Evolutionary conservation across 2,888 invertebrate species (phyloP).

Genomic region (Plagiodera versicolora): DNA sequence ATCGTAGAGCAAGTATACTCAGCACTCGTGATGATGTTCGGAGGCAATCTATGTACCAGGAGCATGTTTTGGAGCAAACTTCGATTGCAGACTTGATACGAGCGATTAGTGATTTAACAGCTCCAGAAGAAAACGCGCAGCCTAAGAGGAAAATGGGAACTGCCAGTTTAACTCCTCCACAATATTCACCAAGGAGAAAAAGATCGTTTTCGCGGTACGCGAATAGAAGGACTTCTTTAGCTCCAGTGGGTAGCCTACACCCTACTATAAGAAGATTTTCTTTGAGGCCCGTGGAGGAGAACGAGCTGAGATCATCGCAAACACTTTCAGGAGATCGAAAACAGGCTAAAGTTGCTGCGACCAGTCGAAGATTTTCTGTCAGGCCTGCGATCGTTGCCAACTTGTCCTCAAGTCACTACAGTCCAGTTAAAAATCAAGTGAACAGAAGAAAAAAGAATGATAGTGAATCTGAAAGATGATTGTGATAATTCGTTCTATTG

Average conservation of each 20-base stretch:
- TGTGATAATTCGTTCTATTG: not conserved
- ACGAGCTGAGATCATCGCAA: slow-evolving; percentile 30
- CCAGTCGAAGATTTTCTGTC: slow-evolving; percentile 26
- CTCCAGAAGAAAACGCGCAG: slow-evolving; percentile 41
- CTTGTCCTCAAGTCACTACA: not conserved
- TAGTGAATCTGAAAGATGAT: not conserved
- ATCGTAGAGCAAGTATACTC: slow-evolving; percentile 56
- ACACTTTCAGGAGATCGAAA: slow-evolving; percentile 27
- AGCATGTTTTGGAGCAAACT: slow-evolving; percentile 75
- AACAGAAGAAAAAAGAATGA: slow-evolving; percentile 12
- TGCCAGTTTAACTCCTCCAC: slow-evolving; percentile 50
- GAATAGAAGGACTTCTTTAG: slow-evolving; percentile 41
- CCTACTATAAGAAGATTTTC: slow-evolving; percentile 39
- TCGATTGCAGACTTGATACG: slow-evolving; percentile 80
- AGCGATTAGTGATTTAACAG: slow-evolving; percentile 69
- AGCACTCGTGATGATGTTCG: slow-evolving; percentile 33
- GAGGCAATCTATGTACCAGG: slow-evolving; percentile 50
- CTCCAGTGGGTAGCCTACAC: slow-evolving; percentile 24
- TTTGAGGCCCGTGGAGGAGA: slow-evolving; percentile 42
- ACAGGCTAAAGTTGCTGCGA: slow-evolving; percentile 7
- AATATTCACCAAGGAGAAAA: slow-evolving; percentile 28
- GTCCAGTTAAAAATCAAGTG: slow-evolving; percentile 18
- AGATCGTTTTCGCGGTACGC: slow-evolving; percentile 31
- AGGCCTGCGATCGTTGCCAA: slow-evolving; percentile 11
- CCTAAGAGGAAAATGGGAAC: slow-evolving; percentile 61